Base-by-base conservation (phyloP, 2,888 invertebrate genomes). In the Hypselothyrea guttata region DNA sequence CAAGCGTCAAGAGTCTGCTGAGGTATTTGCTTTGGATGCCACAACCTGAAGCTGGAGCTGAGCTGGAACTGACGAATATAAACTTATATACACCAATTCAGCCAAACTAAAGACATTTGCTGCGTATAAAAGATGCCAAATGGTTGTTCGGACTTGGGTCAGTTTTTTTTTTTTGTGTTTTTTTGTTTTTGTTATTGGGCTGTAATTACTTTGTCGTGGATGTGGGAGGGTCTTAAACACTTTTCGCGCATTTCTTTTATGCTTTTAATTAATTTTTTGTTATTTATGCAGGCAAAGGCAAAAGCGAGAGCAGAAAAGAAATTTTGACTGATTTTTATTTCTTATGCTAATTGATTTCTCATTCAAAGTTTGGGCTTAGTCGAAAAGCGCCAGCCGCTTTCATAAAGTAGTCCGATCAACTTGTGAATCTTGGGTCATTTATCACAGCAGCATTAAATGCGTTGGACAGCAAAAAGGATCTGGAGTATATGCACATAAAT, bases 211-310 rank as follows among this genome's bases (percentile, higher is more conserved):
- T 84, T 66, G 51, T 61, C 62, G 49, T 48, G 54, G 53, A 46
- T 28, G n/a, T 33, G 38, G 34, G n/a, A 2, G 27, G 11, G 16
- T 18, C 18, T 41, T 33, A 13, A 59, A 59, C 13, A 41, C 45
- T 46, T 63, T 59, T 11, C 18, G 8, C 16, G 15, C 16, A 9
- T 57, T 13, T n/a, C 27, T 31, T 30, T 28, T 37, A 56, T 33
- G 48, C 31, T 69, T 75, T 78, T 81, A 81, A 86, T 81, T 86
- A 84, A 85, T 55, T 69, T 82, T 78, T 71, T 64, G n/a, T 71
- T 86, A 84, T 86, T 69, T 86, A 81, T 86, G 84, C 86, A 66
- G 61, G 48, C 54, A 45, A 56, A 57, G 45, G 22, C 49, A 22
- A 37, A 38, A 18, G 22, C 49, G 18, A 37, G 30, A 18, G 1